Base-by-base conservation (phyloP, 2,888 invertebrate species). In the Cosmopolites sordidus region DNA sequence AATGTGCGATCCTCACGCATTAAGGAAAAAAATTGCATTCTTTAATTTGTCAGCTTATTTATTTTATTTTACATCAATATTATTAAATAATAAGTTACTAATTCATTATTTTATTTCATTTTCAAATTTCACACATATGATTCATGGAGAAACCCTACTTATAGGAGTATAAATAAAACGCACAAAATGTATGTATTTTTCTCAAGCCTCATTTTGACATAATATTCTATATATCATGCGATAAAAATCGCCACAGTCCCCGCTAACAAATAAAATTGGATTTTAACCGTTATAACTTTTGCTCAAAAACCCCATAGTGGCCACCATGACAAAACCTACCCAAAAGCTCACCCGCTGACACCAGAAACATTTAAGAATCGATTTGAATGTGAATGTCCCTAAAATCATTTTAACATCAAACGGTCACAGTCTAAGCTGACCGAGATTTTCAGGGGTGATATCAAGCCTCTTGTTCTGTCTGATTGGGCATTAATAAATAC, bases 381-480 rank as follows among this genome's bases (percentile, higher is more conserved):
- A 18, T 33, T 38, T 46, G 54, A 50, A 42, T 49, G 42, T 2
- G 14, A n/a, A n/a, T n/a, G n/a, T n/a, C n/a, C 17, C 9, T n/a
- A 14, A 11, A 15, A 16, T 16, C 3, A 11, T 14, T 17, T 43
- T 9, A n/a, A 16, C 15, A 17, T 15, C 9, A 8, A 6, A 5
- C 14, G 12, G 42, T 42, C 18, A 43, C 43, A 43, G 9, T 50
- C 54, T 54, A 43, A 47, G 11, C 18, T 47, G 47, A 39, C 50
- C 50, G 27, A 5, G 27, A 27, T 27, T 56, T 51, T 45, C 48
- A 56, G 56, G 56, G 56, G 56, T 49, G 56, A 56, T 56, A 56
- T 56, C 49, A 58, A 49, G 48, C 58, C 59, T 52, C 60, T 62
- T 60, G 54, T 63, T 63, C 62, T 60, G 59, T 62, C 59, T 59